Conservation (phyloP, 2,797 vertebrate genomes). For the Parauchenoglanis ngamensis region DNA sequence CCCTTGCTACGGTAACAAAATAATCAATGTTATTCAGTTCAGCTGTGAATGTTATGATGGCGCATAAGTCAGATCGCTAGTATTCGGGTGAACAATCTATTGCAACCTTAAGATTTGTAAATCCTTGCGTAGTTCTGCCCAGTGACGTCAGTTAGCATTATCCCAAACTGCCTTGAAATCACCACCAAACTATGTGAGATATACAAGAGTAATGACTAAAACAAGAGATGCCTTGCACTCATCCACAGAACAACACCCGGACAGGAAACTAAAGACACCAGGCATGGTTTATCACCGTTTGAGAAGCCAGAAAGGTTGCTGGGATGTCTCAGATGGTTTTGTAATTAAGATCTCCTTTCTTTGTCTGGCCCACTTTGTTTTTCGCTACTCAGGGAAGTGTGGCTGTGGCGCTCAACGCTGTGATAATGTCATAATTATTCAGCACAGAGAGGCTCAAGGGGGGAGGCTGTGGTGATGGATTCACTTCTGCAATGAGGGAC, state of each 20-base stretch:
- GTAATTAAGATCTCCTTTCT: slow-evolving; percentile 74
- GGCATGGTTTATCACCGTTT: slow-evolving; percentile 61
- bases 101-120: background rate
- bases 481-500: slow-evolving; percentile 24
- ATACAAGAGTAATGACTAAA: slow-evolving; percentile 63
- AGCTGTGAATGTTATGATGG: too few relatives aligned
- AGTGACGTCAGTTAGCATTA: background rate
- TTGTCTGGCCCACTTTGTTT: slow-evolving; percentile 70
- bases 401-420: slow-evolving; percentile 62
- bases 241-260: slow-evolving; percentile 50
- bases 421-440: slow-evolving; percentile 70
- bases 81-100: too few relatives aligned
- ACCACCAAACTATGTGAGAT: slow-evolving; percentile 34
- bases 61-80: too few relatives aligned
- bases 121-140: background rate
- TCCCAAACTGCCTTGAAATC: background rate
- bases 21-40: too few relatives aligned
- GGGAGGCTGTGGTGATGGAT: slow-evolving; percentile 50
- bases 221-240: slow-evolving; percentile 61
- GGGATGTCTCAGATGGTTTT: slow-evolving; percentile 69
- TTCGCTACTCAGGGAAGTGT: slow-evolving; percentile 47
- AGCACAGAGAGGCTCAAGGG: slow-evolving; percentile 62
- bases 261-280: slow-evolving; percentile 59
- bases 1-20: too few relatives aligned
- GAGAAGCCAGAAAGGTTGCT: slow-evolving; percentile 61